Base-by-base conservation (phyloP, 2,888 invertebrate species). In the Drosophila mayaguana region DNA sequence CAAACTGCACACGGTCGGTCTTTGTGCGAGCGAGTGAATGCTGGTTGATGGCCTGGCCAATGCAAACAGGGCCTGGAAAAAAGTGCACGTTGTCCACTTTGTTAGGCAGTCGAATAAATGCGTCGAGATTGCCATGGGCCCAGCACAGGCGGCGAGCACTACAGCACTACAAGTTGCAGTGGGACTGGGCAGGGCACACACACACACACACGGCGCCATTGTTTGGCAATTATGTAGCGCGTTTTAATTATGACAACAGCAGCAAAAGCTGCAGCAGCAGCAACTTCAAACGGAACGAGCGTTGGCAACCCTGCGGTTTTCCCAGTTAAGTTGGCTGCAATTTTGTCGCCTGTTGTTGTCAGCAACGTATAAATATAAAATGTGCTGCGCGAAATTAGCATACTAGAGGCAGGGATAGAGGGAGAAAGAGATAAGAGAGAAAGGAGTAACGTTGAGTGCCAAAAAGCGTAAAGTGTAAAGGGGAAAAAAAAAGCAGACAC, bases 331-430 rank as follows among this genome's bases (percentile, higher is more conserved):
- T 79, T 71, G 46, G 48, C 63, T 78, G 76, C 79, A 74, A 61
- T 61, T 64, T 50, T 63, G 62, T 63, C 53, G 72, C 60, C 63
- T 66, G 69, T 34, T 80, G 70, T 67, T 77, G 69, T 63, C 80
- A 78, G 83, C 80, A 67, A 63, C 67, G 78, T 67, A 80, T 71
- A 80, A 77, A 77, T 82, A 70, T 72, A 69, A 84, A 84, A 86
- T 86, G 86, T 67, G 68, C 81, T 75, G 74, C 76, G 76, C 76
- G 59, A 88, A 88, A 88, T 84, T 84, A 84, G 89, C 84, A 84
- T 84, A 76, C 50, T 43, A 74, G 79, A 60, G 64, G 22, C 28
- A 14, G 34, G 40, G 25, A n/a, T 3, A 14, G 2, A 67, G 40
- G 22, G 14, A 38, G 51, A 22, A 16, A 18, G 50, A 40, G 51